phyloP scores from a whole-genome alignment of 2,113 vertebrate species.

The Orientallactaga bullata region DNA sequence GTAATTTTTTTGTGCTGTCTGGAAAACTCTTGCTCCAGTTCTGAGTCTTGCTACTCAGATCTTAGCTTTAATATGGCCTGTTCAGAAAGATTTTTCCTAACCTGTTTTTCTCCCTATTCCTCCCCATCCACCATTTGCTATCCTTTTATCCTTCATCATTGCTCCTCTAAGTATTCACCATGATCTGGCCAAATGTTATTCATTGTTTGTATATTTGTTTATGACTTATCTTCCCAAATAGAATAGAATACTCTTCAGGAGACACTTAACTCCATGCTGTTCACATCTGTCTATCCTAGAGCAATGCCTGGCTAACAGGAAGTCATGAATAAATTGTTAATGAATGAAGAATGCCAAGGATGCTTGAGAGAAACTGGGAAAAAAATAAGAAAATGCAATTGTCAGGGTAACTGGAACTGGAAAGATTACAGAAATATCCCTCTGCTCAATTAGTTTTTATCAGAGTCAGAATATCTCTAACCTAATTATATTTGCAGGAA shows the following conservation, averaged over 20 bases:
- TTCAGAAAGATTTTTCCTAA: neutral
- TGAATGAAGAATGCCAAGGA: neutral
- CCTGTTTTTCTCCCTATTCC: fast-evolving
- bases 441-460: conserved; percentile 65
- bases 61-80: neutral
- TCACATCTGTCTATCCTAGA: neutral
- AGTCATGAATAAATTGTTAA: neutral
- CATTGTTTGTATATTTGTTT: neutral
- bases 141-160: neutral
- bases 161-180: neutral
- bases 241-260: neutral
- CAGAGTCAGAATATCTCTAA: conserved; percentile 69
- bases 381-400: neutral
- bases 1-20: neutral
- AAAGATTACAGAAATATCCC: conserved; percentile 66
- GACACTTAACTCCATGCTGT: neutral
- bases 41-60: neutral
- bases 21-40: neutral
- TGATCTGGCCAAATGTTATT: neutral
- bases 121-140: neutral
- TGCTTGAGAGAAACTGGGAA: neutral
- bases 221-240: neutral
- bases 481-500: conserved; percentile 70
- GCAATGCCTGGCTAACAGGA: neutral
- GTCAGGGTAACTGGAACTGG: conserved; percentile 41